Conservation (phyloP, 2,113 vertebrate species). For the Lipophrys pholis region DNA sequence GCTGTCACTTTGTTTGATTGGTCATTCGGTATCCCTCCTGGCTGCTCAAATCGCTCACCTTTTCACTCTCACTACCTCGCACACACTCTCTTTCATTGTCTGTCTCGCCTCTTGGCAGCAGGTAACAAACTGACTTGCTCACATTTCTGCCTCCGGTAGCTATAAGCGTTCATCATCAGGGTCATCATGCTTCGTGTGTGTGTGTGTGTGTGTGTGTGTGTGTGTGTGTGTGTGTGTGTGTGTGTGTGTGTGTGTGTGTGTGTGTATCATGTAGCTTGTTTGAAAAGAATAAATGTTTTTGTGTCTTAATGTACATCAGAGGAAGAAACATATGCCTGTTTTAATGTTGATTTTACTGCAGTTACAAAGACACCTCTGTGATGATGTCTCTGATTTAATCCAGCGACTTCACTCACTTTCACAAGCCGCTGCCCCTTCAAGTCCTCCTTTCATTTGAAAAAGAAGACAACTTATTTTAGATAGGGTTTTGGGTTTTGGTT, state of each 20-base stretch:
- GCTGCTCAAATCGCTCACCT: slow-evolving; percentile 31
- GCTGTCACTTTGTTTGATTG: slow-evolving; percentile 54
- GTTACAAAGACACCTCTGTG: not conserved
- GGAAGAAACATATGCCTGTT: not conserved
- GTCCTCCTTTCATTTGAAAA: not conserved
- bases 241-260: no score
- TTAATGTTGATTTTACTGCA: not conserved
- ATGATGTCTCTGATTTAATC: slow-evolving; percentile 1
- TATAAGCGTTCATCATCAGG: slow-evolving; percentile 18
- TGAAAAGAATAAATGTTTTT: slow-evolving; percentile 12
- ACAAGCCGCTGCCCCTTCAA: not conserved
- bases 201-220: no score
- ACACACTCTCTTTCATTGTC: not conserved
- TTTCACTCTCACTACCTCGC: slow-evolving; percentile 1
- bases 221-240: no score
- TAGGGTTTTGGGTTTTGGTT: slow-evolving; percentile 20
- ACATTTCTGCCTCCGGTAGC: not conserved
- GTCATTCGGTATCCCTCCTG: slow-evolving; percentile 30
- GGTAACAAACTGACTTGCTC: slow-evolving; percentile 37
- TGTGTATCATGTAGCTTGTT: slow-evolving; percentile 18
- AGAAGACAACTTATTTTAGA: not conserved
- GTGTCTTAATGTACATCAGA: not conserved
- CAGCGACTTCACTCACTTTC: not conserved
- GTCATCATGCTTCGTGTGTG: slow-evolving; percentile 5
- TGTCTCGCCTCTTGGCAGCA: slow-evolving; percentile 22